Evolutionary conservation across 2,797 vertebrate genomes (phyloP), one percentile per base, ranked within the genome.

Genomic region (Melanitta fusca): DNA sequence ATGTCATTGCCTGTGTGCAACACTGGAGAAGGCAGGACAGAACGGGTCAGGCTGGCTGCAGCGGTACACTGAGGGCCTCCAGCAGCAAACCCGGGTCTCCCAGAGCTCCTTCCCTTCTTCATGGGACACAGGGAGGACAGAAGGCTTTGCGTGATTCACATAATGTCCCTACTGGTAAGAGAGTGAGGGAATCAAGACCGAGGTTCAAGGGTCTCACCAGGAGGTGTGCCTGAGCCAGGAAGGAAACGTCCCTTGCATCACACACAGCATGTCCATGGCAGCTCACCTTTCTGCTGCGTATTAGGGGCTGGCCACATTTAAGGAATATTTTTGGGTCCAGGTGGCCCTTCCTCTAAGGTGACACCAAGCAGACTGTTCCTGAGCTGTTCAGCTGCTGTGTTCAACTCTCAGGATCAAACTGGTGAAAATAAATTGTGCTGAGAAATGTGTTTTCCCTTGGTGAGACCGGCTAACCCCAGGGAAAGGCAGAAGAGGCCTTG

Each of bases 241-340:
- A 30, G 15, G 17, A 74, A 64, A 74, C 1, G 2, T 51, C 39
- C 39, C 57, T 30, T 61, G 53, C 45, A 56, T 28, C 25, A 39
- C 13, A 49, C 18, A 49, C 36, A 36, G 8, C 17, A 56, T 43
- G 8, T 69, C 36, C 41, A 8, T 16, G 58, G 39, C 6, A 60
- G n/a, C 47, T 72, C 54, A 61, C 36, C n/a, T 30, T 34, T 12
- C 22, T n/a, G 38, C 1, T 0, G 3, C 5, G 19, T 4, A 4
- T 11, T 13, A 22, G 17, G 13, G 30, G 25, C 5, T 62, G 56
- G 22, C 20, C 60, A 66, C 7, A 5, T 70, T 54, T 81, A 38
- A 15, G 36, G 45, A 6, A 49, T 49, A 25, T 10, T 49, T 45
- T 4, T 54, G 6, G 7, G 70, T 16, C 32, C 1, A 0, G 17